Conservation (phyloP, 1,140 invertebrate genomes). For the Planococcus citri region DNA sequence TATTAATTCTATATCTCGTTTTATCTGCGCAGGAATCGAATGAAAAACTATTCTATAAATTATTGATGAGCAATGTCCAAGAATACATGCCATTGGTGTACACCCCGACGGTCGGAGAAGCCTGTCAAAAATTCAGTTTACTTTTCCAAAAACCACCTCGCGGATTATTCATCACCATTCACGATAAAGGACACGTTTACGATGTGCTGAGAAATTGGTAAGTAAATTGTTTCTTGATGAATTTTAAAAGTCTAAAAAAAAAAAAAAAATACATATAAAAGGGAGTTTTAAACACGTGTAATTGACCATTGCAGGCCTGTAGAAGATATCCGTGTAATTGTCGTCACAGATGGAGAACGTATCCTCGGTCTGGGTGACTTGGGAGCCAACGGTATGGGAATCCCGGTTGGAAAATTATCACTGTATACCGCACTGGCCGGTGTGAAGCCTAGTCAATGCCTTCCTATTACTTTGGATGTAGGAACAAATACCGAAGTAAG, state of each 20-base stretch:
- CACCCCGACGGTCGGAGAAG: constrained; percentile 82
- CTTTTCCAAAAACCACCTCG: constrained; percentile 72
- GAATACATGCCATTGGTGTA: constrained; percentile 84
- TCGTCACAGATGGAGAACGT: constrained; percentile 88
- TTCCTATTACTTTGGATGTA: constrained; percentile 82
- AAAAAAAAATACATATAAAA: neutral
- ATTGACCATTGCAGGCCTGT: constrained; percentile 56
- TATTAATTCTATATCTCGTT: no score
- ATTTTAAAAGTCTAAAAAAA: no score
- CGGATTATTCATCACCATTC: constrained; percentile 91
- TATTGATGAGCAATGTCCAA: constrained; percentile 75
- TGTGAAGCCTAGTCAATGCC: constrained; percentile 75
- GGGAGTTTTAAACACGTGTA: no score
- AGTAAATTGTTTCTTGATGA: constrained; percentile 28
- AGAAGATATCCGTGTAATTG: constrained; percentile 72
- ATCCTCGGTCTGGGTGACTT: constrained; percentile 86
- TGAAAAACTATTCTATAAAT: constrained; percentile 83
- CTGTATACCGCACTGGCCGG: constrained; percentile 85
- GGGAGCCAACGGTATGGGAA: constrained; percentile 90
- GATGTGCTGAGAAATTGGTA: constrained; percentile 72
- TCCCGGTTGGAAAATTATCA: constrained; percentile 80
- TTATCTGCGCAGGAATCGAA: constrained; percentile 40
- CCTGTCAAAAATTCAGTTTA: constrained; percentile 92
- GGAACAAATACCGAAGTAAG: constrained; percentile 75
- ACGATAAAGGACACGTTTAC: constrained; percentile 85